Evolutionary conservation across 2,113 vertebrate species (phyloP).

Genomic region (Catharus minimus): DNA sequence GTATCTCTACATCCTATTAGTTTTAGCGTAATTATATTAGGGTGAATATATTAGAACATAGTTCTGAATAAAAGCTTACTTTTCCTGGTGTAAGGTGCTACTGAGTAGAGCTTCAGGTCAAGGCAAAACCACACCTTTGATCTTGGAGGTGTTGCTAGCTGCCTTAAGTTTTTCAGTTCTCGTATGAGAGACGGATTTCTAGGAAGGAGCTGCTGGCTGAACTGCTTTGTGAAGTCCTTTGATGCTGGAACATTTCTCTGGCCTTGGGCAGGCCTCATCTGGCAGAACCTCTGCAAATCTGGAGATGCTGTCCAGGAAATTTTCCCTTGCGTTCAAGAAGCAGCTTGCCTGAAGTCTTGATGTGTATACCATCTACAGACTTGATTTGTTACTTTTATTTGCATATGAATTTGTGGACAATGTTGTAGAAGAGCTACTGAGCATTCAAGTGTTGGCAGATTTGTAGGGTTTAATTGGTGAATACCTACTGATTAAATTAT

Average conservation of each 20-base stretch:
- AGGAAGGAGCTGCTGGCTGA: background rate
- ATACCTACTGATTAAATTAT: background rate
- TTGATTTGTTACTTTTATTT: background rate
- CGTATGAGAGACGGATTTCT: background rate
- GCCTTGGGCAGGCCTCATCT: background rate
- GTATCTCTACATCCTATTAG: background rate
- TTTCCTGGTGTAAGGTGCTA: background rate
- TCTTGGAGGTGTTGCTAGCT: background rate
- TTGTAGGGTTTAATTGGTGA: background rate
- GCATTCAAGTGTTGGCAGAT: background rate
- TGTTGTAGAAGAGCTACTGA: background rate
- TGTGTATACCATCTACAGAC: background rate
- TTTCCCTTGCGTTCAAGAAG: background rate
- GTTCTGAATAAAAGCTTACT: background rate
- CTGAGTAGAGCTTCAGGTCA: background rate
- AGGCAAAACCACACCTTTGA: background rate
- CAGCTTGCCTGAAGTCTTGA: background rate
- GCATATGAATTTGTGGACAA: background rate
- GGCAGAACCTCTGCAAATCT: background rate
- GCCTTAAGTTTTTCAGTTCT: background rate
- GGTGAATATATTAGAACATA: background rate
- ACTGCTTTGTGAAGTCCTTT: background rate
- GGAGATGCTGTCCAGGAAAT: background rate
- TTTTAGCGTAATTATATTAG: background rate
- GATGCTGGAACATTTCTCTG: background rate